A percentile compares a stretch with the other conserved stretches of the same genome.
phyloP scores from a whole-genome alignment of 2,113 vertebrate species.

The Aythya baeri region DNA sequence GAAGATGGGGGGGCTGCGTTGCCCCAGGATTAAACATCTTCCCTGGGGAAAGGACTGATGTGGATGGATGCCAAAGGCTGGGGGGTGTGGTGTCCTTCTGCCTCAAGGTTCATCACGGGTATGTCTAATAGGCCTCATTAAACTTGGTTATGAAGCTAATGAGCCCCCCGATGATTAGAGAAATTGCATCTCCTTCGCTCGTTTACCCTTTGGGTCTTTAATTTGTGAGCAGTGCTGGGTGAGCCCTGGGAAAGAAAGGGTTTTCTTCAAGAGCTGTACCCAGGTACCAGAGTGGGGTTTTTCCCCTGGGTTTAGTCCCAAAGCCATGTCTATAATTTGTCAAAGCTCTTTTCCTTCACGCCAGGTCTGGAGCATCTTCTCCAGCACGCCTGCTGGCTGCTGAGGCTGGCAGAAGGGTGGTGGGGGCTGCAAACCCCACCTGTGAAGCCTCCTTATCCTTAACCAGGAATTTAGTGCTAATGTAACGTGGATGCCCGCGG shows the following conservation, averaged over 20 bases:
- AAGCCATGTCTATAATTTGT: fast-evolving
- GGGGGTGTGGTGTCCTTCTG: not conserved
- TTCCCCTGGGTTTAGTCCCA: not conserved
- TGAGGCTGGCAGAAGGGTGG: not conserved
- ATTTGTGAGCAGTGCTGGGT: not conserved
- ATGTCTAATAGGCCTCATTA: not conserved
- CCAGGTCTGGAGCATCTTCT: not conserved
- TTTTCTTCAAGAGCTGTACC: not conserved
- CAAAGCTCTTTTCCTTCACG: not conserved
- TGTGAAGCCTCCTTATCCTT: not conserved
- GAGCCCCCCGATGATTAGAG: not conserved
- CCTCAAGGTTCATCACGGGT: not conserved
- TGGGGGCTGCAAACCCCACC: not conserved
- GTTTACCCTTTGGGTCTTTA: not conserved
- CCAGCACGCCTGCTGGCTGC: not conserved
- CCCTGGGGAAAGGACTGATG: not conserved
- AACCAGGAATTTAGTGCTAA: not conserved
- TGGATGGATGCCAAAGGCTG: not conserved
- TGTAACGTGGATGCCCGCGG: too few relatives aligned
- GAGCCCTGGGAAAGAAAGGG: not conserved
- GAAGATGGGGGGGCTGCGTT: not conserved
- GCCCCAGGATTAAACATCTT: not conserved
- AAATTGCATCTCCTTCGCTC: not conserved
- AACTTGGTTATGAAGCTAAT: not conserved
- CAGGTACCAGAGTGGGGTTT: not conserved